Percentiles rank a stretch among this genome's conserved stretches.
Evolutionary conservation across 2,113 vertebrate species (phyloP).

Genomic region (Oncorhynchus gorbuscha): DNA sequence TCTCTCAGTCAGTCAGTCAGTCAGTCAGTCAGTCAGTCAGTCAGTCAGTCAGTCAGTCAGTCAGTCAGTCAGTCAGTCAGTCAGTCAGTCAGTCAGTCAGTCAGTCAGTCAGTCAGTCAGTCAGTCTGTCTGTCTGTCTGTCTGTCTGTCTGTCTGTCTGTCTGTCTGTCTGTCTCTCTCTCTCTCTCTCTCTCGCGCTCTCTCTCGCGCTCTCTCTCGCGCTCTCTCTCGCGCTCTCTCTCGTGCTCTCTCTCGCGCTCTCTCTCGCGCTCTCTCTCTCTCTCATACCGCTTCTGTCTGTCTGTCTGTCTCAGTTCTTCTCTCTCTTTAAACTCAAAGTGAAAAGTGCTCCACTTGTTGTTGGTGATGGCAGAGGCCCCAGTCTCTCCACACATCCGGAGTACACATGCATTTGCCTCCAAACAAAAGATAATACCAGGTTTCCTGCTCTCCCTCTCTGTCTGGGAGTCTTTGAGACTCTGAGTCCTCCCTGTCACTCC

Average conservation of each 20-base stretch:
- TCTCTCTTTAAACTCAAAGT: slow-evolving; percentile 57
- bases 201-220: too few relatives aligned
- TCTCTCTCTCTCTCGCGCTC: too few relatives aligned
- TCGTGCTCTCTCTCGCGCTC: too few relatives aligned
- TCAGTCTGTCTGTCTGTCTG: background rate
- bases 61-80: too few relatives aligned
- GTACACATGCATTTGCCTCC: slow-evolving; percentile 67
- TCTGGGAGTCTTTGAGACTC: slow-evolving; percentile 54
- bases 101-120: too few relatives aligned
- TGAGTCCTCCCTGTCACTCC: slow-evolving; percentile 55
- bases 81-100: too few relatives aligned
- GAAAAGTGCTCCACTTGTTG: slow-evolving; percentile 73
- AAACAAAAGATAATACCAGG: slow-evolving; percentile 71
- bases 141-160: background rate
- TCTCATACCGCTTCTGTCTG: too few relatives aligned
- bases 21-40: too few relatives aligned
- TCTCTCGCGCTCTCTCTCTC: too few relatives aligned
- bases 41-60: too few relatives aligned
- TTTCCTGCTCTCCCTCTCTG: slow-evolving; percentile 57
- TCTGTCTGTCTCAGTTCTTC: background rate
- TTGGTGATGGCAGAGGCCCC: slow-evolving; percentile 58
- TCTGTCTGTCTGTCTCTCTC: background rate
- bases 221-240: too few relatives aligned
- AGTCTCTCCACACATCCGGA: slow-evolving; percentile 64
- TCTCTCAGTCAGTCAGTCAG: too few relatives aligned